Evolutionary conservation across 2,888 invertebrate genomes (phyloP).

Genomic region (Megastigmus dorsalis): DNA sequence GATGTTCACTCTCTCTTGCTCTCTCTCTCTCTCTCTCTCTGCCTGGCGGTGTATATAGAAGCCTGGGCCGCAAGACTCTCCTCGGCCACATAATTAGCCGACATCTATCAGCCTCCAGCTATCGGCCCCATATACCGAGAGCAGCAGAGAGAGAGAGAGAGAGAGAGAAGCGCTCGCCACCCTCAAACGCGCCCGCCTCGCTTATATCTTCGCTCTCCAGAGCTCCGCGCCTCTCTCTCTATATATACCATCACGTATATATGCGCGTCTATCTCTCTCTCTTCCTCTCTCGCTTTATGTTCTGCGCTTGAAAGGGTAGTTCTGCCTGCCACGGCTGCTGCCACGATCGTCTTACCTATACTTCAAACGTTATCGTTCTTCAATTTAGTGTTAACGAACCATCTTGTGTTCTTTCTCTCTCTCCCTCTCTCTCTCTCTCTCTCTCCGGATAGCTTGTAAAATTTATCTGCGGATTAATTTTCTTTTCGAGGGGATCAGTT

Average conservation of each 20-base stretch:
- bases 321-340: too few species aligned
- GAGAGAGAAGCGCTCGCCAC: constrained; percentile 60
- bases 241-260: constrained; percentile 57
- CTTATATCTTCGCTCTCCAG: constrained; percentile 56
- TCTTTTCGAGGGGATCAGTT: too few species aligned
- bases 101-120: constrained; percentile 75
- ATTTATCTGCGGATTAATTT: too few species aligned
- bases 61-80: not conserved
- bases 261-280: constrained; percentile 31
- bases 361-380: constrained; percentile 28
- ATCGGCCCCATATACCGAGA: constrained; percentile 64
- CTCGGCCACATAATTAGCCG: constrained; percentile 74
- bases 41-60: not conserved
- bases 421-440: too few species aligned
- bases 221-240: constrained; percentile 57
- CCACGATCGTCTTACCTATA: constrained; percentile 5
- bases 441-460: too few species aligned
- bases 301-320: constrained; percentile 30
- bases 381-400: constrained; percentile 1
- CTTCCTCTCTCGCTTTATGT: not conserved
- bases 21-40: constrained; percentile 1
- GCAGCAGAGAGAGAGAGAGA: constrained; percentile 9
- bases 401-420: too few species aligned
- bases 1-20: constrained; percentile 23
- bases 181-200: constrained; percentile 61